Evolutionary conservation across 2,888 invertebrate genomes (phyloP).

Genomic region (Merodon equestris): DNA sequence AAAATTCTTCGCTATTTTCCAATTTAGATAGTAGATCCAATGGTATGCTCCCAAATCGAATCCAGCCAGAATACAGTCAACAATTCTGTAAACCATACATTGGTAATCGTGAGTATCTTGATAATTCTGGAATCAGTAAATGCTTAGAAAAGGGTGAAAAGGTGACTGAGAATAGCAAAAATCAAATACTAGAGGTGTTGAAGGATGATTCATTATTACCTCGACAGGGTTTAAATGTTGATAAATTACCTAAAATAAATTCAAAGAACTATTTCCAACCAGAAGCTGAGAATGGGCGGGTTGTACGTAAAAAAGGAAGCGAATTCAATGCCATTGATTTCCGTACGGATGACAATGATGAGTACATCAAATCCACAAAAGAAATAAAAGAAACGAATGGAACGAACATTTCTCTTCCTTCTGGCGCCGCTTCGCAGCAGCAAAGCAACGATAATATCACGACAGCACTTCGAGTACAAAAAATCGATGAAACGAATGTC

Average conservation of each 20-base stretch:
- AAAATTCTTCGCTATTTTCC: constrained; percentile 23
- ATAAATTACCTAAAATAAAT: constrained; percentile 57
- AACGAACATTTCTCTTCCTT: constrained; percentile 36
- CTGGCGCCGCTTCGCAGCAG: constrained; percentile 48
- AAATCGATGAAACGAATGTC: constrained; percentile 64
- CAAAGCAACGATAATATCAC: constrained; percentile 62
- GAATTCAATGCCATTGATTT: constrained; percentile 63
- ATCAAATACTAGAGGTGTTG: constrained; percentile 23
- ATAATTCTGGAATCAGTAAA: constrained; percentile 28
- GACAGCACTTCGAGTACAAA: constrained; percentile 63
- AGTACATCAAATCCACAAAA: constrained; percentile 62
- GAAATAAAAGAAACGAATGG: constrained; percentile 60
- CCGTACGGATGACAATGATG: constrained; percentile 52
- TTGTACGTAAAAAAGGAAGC: constrained; percentile 45
- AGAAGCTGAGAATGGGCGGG: constrained; percentile 32
- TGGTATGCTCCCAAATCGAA: constrained; percentile 23
- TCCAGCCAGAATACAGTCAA: constrained; percentile 14
- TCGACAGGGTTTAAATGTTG: constrained; percentile 61
- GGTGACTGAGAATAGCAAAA: constrained; percentile 11
- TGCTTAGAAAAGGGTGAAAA: constrained; percentile 31
- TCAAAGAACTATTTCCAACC: constrained; percentile 43
- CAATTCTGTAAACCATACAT: constrained; percentile 17
- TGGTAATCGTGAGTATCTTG: constrained; percentile 23
- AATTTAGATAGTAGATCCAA: constrained; percentile 35
- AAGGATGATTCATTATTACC: constrained; percentile 31